Evolutionary conservation across 2,797 vertebrate species (phyloP).

Genomic region (Chaenodraco wilsoni): DNA sequence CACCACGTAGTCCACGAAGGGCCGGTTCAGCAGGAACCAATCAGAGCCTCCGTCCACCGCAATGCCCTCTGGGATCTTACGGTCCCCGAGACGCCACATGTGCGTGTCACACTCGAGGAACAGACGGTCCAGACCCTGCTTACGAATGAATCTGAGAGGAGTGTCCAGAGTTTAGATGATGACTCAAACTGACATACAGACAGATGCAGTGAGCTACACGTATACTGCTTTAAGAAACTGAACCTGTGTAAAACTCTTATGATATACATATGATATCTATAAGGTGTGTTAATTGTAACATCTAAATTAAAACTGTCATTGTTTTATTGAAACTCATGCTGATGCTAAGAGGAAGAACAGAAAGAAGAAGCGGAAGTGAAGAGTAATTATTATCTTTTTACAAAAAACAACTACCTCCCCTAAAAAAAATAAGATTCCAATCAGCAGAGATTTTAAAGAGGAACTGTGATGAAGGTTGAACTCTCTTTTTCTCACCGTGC

Average conservation of each 20-base stretch:
- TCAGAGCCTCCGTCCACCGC: constrained; percentile 95
- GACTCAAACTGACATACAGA: neutral
- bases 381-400: no score
- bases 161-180: neutral
- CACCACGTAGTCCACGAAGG: constrained; percentile 94
- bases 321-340: no score
- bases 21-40: constrained; percentile 95
- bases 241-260: no score
- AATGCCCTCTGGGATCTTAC: constrained; percentile 94
- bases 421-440: neutral
- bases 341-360: neutral
- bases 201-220: no score
- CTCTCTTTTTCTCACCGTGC: constrained; percentile 84
- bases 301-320: neutral
- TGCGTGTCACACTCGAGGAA: constrained; percentile 97
- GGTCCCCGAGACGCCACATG: constrained; percentile 98
- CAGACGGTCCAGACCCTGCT: constrained; percentile 95
- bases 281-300: no score
- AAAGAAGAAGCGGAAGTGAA: neutral
- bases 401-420: neutral
- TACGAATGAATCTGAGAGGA: constrained; percentile 91
- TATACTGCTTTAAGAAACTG: no score
- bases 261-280: no score
- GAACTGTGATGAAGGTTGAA: neutral
- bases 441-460: neutral